Percentiles rank a stretch among this genome's conserved stretches.
These are phyloP conservation scores for Tuta absoluta DNA, from an alignment of 2,888 invertebrate species.

Conservation along the genomic window DNA sequence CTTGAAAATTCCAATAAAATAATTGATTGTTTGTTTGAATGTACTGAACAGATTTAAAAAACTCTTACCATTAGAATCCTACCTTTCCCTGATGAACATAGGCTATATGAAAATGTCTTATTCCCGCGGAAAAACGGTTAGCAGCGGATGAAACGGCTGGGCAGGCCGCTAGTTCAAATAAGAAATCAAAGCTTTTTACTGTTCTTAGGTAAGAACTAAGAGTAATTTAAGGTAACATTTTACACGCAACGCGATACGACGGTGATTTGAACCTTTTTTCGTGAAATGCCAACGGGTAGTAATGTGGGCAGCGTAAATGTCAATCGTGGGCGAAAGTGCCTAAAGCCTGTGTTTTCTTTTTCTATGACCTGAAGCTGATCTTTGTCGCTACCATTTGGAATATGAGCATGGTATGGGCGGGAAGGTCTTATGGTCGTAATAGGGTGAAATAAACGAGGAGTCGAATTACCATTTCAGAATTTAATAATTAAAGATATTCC, in stretches of 20 bases:
- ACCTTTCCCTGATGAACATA: no score
- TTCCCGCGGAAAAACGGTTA: no score
- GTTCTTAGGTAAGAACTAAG: not conserved
- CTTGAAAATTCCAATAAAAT: no score
- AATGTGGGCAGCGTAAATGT: not conserved
- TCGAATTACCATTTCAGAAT: not conserved
- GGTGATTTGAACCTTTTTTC: not conserved
- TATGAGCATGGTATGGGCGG: not conserved
- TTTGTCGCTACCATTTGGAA: not conserved
- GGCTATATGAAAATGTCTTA: no score
- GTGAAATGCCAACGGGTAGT: constrained; percentile 2
- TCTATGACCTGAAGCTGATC: constrained; percentile 2
- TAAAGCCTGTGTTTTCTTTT: not conserved
- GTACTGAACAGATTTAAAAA: no score
- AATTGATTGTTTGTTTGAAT: no score
- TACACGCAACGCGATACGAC: not conserved
- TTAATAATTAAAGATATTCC: no score
- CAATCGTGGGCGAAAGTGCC: constrained; percentile 5
- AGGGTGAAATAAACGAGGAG: not conserved
- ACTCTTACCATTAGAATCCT: no score
- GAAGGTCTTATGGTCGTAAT: not conserved
- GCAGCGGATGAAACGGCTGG: no score
- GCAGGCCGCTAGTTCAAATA: no score
- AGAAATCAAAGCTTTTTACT: no score
- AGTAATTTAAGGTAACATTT: constrained; percentile 1